A percentile compares a stretch with the other conserved stretches of the same genome.
Evolutionary conservation across 2,797 vertebrate species (phyloP).

Genomic region (Parauchenoglanis ngamensis): DNA sequence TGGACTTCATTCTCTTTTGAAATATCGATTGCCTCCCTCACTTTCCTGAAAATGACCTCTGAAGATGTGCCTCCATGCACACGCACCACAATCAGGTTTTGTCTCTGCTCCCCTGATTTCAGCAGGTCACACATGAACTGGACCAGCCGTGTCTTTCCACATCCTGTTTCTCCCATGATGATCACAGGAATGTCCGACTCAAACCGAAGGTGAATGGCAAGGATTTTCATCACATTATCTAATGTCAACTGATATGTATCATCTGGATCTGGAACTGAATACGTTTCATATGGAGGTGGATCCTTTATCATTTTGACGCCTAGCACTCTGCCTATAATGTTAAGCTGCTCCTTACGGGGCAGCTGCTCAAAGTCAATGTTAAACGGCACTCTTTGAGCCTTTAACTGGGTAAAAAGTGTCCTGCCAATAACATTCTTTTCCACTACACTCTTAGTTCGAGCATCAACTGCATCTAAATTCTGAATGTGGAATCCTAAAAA

Average conservation of each 20-base stretch:
- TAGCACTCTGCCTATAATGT: constrained; percentile 72
- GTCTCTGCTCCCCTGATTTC: constrained; percentile 29
- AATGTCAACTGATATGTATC: constrained; percentile 78
- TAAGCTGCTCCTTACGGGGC: constrained; percentile 70
- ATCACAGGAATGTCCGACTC: constrained; percentile 81
- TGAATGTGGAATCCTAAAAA: constrained; percentile 80
- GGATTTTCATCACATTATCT: constrained; percentile 80
- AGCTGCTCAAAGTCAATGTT: constrained; percentile 73
- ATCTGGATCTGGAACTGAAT: constrained; percentile 78
- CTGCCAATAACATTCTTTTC: constrained; percentile 67
- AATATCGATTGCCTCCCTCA: constrained; percentile 67
- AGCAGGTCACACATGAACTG: constrained; percentile 76
- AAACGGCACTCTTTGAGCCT: constrained; percentile 75
- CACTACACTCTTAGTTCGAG: constrained; percentile 60
- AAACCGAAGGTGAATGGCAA: constrained; percentile 82
- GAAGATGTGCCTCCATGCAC: constrained; percentile 81
- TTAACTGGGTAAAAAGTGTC: constrained; percentile 63
- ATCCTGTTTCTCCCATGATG: constrained; percentile 85
- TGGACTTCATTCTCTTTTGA: constrained; percentile 65
- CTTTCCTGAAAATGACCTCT: constrained; percentile 67
- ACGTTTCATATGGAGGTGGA: no score
- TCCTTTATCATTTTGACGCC: constrained; percentile 70
- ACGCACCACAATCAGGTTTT: constrained; percentile 79
- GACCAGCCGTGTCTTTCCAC: constrained; percentile 82
- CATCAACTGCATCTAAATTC: constrained; percentile 69